A percentile compares a stretch with the other conserved stretches of the same genome.
phyloP scores from a whole-genome alignment of 2,888 invertebrate genomes.

The Quadroppia sp. region DNA sequence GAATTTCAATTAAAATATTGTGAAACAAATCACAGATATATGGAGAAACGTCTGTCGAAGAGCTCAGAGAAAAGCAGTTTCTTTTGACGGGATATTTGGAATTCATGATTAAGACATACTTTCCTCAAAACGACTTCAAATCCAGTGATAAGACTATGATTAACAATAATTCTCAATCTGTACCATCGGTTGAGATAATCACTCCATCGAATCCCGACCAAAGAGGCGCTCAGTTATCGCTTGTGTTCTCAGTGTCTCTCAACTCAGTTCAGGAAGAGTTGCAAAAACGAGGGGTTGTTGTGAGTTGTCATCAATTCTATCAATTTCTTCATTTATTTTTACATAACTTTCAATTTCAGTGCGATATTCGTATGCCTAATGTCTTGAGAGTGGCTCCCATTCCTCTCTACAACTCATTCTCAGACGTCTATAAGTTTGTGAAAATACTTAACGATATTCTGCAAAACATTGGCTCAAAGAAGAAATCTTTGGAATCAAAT shows the following conservation, averaged over 20 bases:
- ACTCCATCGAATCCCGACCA: conserved; percentile 57
- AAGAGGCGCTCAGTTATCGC: conserved; percentile 58
- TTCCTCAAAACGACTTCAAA: conserved; percentile 40
- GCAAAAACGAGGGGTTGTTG: conserved; percentile 57
- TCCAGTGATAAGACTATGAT: background rate
- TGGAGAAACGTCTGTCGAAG: conserved; percentile 55
- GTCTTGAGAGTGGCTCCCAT: conserved; percentile 58
- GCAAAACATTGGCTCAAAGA: conserved; percentile 20
- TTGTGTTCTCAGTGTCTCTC: conserved; percentile 55
- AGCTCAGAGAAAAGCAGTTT: conserved; percentile 54
- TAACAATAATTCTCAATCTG: background rate
- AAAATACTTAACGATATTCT: conserved; percentile 49
- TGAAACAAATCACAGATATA: conserved; percentile 53
- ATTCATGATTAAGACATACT: conserved; percentile 52
- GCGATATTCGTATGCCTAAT: conserved; percentile 57
- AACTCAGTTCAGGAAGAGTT: conserved; percentile 55
- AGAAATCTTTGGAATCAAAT: background rate
- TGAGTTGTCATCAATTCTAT: conserved; percentile 50
- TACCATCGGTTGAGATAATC: conserved; percentile 52
- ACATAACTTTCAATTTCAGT: conserved; percentile 51
- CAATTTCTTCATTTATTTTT: background rate
- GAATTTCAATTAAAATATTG: too few species aligned
- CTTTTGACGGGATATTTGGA: conserved; percentile 60
- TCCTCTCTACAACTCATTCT: conserved; percentile 58
- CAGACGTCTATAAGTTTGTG: conserved; percentile 55